phyloP scores from a whole-genome alignment of 2,113 vertebrate genomes.

The Trinectes maculatus region DNA sequence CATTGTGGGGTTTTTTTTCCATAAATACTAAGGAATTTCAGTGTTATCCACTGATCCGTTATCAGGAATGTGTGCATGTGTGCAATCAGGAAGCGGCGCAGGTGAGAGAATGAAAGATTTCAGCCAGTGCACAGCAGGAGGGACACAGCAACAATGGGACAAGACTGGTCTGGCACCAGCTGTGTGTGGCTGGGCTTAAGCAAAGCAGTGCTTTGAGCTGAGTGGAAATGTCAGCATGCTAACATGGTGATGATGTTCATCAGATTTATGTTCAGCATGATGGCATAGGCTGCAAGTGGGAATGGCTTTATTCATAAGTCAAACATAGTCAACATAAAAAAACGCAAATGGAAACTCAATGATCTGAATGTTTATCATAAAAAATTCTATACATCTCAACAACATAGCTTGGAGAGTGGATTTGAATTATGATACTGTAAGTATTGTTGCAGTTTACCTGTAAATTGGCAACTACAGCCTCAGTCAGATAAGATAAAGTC shows the following conservation, averaged over 20 bases:
- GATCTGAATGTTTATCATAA: no score
- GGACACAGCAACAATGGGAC: no score
- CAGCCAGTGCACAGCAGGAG: neutral
- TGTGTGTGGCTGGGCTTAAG: no score
- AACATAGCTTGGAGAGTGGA: no score
- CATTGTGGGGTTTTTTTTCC: neutral
- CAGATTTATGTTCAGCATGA: neutral
- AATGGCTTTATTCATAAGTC: no score
- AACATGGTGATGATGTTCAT: neutral
- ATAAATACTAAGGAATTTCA: neutral
- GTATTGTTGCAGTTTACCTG: neutral
- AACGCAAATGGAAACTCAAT: no score
- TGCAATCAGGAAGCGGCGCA: neutral
- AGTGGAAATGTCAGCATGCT: neutral
- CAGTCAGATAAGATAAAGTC: constrained; percentile 13
- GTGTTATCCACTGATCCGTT: neutral
- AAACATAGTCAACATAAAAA: no score
- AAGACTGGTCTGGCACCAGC: no score
- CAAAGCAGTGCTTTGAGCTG: no score
- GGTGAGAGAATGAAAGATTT: no score
- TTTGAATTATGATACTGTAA: neutral
- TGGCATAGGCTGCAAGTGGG: neutral
- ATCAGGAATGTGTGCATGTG: neutral
- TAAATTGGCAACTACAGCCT: neutral
- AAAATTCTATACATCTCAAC: no score